Evolutionary conservation across 2,113 vertebrate genomes (phyloP).

Genomic region (Balaeniceps rex): DNA sequence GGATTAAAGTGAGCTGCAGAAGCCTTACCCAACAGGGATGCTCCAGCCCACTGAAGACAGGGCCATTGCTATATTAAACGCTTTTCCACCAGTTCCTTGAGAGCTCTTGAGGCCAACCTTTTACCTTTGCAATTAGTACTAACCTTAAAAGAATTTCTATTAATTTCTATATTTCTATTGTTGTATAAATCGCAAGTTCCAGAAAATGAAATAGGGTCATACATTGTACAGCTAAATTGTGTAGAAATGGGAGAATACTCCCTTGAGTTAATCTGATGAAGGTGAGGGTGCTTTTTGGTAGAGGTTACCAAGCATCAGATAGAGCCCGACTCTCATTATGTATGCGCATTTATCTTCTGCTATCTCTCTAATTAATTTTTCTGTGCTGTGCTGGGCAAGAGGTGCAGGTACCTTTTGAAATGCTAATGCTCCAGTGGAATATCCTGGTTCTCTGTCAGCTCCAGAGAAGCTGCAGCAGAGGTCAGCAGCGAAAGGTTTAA

Average conservation of each 20-base stretch:
- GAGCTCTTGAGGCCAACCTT: not conserved
- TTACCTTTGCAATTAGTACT: not conserved
- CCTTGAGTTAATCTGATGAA: not conserved
- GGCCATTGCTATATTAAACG: not conserved
- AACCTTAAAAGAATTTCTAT: not conserved
- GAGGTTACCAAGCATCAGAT: not conserved
- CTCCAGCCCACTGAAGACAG: not conserved
- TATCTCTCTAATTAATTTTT: conserved; percentile 19
- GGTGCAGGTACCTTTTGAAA: conserved; percentile 33
- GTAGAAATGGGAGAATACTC: not conserved
- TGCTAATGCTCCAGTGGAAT: not conserved
- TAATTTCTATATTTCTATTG: no score
- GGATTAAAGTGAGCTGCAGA: not conserved
- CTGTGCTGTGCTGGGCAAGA: not conserved
- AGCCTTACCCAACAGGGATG: not conserved
- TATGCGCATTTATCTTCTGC: conserved; percentile 25
- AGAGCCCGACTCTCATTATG: not conserved
- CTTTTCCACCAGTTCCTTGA: not conserved
- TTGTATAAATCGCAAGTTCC: not conserved
- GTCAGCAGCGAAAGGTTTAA: not conserved
- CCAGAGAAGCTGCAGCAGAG: not conserved
- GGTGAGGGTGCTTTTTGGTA: not conserved
- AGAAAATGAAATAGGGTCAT: not conserved
- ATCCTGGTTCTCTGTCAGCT: not conserved
- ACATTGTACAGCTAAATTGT: not conserved